These are phyloP conservation scores for Rostratula benghalensis DNA, from an alignment of 2,113 vertebrate genomes.

Conservation along the genomic window DNA sequence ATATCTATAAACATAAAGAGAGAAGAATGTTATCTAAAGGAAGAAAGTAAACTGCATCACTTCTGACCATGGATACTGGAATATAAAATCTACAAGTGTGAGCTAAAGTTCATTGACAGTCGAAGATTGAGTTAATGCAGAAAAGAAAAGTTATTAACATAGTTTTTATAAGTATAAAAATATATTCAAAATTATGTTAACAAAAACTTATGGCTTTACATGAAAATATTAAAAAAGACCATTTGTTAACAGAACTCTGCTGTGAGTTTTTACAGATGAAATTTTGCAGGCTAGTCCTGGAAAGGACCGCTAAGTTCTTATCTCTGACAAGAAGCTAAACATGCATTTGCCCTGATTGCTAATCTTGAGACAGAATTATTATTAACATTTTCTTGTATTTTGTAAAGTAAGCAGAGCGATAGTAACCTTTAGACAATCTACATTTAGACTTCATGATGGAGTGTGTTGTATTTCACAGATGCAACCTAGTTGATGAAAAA, in stretches of 20 bases:
- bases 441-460: not conserved
- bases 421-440: not conserved
- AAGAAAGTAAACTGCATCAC: not conserved
- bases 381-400: not conserved
- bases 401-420: fast-evolving
- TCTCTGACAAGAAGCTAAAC: not conserved
- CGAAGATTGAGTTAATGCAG: not conserved
- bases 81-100: not conserved
- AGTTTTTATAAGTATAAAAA: not conserved
- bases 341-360: not conserved
- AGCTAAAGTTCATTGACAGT: not conserved
- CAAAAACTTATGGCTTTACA: not conserved
- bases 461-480: not conserved
- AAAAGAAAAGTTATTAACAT: not conserved
- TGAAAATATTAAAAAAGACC: not conserved
- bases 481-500: not conserved
- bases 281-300: not conserved
- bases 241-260: not conserved
- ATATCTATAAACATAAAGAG: not conserved
- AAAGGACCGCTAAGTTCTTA: not conserved
- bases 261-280: not conserved
- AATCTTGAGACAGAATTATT: not conserved
- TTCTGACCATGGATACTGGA: not conserved
- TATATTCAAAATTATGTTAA: not conserved
- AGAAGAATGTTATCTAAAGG: not conserved